Percentiles rank a stretch among this genome's conserved stretches.
Conservation (phyloP, 2,888 invertebrate species). For the Amphipoea lucens region DNA sequence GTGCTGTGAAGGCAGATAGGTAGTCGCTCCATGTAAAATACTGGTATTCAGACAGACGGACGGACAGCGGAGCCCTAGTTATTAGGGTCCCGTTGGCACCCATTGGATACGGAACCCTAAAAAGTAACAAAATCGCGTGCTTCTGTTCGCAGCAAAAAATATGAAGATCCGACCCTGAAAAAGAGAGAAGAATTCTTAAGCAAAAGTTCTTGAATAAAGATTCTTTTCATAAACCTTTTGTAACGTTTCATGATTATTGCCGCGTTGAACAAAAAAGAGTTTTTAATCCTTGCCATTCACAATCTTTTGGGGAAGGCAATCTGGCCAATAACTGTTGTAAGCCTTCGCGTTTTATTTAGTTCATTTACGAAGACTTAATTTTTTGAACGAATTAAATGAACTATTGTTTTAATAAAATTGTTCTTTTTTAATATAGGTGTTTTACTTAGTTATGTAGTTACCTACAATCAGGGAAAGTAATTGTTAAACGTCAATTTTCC, state of each 20-base stretch:
- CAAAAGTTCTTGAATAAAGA: constrained; percentile 23
- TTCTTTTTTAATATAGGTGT: not conserved
- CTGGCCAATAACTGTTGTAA: constrained; percentile 37
- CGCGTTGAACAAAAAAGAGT: constrained; percentile 39
- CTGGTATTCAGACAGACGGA: not conserved
- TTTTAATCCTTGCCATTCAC: constrained; percentile 19
- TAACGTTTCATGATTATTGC: constrained; percentile 49
- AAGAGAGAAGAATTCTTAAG: constrained; percentile 1
- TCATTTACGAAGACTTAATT: constrained; percentile 25
- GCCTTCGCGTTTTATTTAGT: constrained; percentile 29
- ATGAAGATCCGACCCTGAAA: not conserved
- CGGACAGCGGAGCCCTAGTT: not conserved
- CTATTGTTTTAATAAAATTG: not conserved
- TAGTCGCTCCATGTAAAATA: not conserved
- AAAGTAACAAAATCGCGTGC: not conserved
- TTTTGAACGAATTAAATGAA: constrained; percentile 5
- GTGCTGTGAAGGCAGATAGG: too few relatives aligned
- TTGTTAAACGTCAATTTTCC: not conserved
- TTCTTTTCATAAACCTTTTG: constrained; percentile 31
- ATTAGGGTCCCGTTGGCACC: not conserved
- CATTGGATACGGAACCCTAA: not conserved
- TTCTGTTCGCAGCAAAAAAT: not conserved
- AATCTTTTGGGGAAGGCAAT: constrained; percentile 38
- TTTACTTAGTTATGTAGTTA: too few relatives aligned
- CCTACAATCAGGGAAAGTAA: not conserved